Evolutionary conservation across 2,888 invertebrate genomes (phyloP), one percentile per base, ranked within the genome.

Genomic region (Argyresthia goedartella): DNA sequence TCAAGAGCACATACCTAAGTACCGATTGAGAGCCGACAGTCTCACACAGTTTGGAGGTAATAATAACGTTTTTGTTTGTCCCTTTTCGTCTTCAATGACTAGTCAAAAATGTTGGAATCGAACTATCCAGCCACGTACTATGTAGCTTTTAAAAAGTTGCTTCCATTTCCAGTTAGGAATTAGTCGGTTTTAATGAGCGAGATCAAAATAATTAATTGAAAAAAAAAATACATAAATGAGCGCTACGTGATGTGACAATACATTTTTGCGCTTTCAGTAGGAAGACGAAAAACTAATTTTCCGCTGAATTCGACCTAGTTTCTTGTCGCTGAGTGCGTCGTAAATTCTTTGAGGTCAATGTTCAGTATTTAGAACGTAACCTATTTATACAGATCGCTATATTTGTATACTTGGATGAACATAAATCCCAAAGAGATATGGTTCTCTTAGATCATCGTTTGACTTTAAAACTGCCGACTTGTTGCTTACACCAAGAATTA

Each of bases 1-100:
- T 63, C 95, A 97, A 87, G 97, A 98, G 81, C 95, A 96, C 82
- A 96, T 98, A 77, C 98, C 98, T 52, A 92, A 93, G 73, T 98
- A 98, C 85, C 94, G 93, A 72, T 90, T 98, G 57, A 91, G 98
- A 75, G 97, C 97, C 53, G 98, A 98, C 88, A 94, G 95, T 62
- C 89, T 97, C 64, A 97, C 97, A 44, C 90, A 95, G 78, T 98
- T 98, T 86, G 91, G 93, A 87, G 96, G 97, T 92, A 84, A 88
- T 81, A 68, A 57, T 25, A 4, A 25, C 49, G 52, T 53, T 55
- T 55, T 50, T 46, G 41, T 52, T 58, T 56, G n/a, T 39, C n/a
- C 9, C 39, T 39, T 39, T 11, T 39, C 8, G 3, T 39, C 1
- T 9, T 39, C 39, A 39, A n/a, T 25, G 25, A 25, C 2, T 6